Base-by-base conservation (phyloP, 1,140 invertebrate genomes). In the Daktulosphaira vitifoliae region DNA sequence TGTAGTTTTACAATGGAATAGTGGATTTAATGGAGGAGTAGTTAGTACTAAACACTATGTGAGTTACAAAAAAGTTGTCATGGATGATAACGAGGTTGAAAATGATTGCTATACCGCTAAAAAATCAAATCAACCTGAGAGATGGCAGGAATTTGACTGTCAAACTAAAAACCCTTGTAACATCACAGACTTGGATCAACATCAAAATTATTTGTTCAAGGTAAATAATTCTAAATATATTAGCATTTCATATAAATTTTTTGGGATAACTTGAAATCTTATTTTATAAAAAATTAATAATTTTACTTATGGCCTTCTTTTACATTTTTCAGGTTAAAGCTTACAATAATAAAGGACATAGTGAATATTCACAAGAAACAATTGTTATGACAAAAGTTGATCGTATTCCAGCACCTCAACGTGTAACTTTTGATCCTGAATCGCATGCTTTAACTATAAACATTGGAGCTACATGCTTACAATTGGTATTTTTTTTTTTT, bases 21-120 rank as follows among this genome's bases (percentile, higher is more conserved):
- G 88, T 1, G 91, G 90, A 0, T 96, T 95, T 72, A 88, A 95
- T 75, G 92, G 92, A 0, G 91, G 91, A 0, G 72, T 90, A 33
- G 81, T 82, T 13, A 88, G 85, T 69, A 93, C 89, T 0, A 90
- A 90, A 71, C 92, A 89, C 74, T 88, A 88, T 69, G 86, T 92
- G 6, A 56, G 33, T 18, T 59, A 59, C 46, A 80, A 84, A 25
- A 80, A 86, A 1, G 78, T 2, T 73, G 78, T 2, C 79, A 82
- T 68, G 5, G 67, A 67, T 7, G 70, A 70, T 16, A 71, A 74
- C 50, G 73, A 74, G 66, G 56, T 70, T 20, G 69, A 71, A 18
- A 68, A 62, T n/a, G 69, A 73, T 22, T 73, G 72, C 62, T 71
- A 71, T 29, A 46, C 68, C 9, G 84, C 66, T 75, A 82, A 68